phyloP scores from a whole-genome alignment of 2,888 invertebrate genomes.

The Troglohyphantes excavatus region DNA sequence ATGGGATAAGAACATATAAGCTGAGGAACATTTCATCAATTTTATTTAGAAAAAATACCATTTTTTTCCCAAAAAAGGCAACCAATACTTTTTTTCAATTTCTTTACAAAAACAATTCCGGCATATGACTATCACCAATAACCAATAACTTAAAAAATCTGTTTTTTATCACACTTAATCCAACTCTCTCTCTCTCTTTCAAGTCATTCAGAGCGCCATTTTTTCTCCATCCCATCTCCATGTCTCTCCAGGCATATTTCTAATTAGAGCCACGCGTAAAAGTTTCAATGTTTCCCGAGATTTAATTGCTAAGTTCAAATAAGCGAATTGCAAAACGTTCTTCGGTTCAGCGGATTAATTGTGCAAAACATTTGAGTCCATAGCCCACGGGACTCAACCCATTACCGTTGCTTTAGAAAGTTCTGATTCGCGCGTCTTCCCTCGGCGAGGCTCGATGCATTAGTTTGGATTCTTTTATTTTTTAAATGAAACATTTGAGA shows the following conservation, averaged over 20 bases:
- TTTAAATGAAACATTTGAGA: constrained; percentile 21
- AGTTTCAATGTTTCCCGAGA: constrained; percentile 55
- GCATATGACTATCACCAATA: not conserved
- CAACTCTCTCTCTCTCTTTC: constrained; percentile 11
- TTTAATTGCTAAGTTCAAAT: constrained; percentile 71
- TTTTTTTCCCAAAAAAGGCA: too few species aligned
- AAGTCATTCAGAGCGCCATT: not conserved
- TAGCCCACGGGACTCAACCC: constrained; percentile 67
- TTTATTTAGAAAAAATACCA: too few species aligned
- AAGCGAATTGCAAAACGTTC: constrained; percentile 60
- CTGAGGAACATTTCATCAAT: too few species aligned
- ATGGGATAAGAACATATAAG: too few species aligned
- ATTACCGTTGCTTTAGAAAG: constrained; percentile 68
- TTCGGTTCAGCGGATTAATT: constrained; percentile 67
- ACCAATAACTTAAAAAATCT: not conserved
- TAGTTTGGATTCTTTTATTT: constrained; percentile 46
- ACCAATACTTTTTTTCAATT: too few species aligned
- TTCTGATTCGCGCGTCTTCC: constrained; percentile 41
- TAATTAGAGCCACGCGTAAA: constrained; percentile 64
- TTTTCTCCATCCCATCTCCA: constrained; percentile 13
- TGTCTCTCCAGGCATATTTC: constrained; percentile 69
- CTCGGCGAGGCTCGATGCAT: constrained; percentile 16
- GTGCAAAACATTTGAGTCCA: constrained; percentile 69
- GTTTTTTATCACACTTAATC: constrained; percentile 5
- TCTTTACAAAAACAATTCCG: not conserved